Evolutionary conservation across 2,797 vertebrate species (phyloP), one percentile per base, ranked within the genome.

Genomic region (Lacerta bilineata): DNA sequence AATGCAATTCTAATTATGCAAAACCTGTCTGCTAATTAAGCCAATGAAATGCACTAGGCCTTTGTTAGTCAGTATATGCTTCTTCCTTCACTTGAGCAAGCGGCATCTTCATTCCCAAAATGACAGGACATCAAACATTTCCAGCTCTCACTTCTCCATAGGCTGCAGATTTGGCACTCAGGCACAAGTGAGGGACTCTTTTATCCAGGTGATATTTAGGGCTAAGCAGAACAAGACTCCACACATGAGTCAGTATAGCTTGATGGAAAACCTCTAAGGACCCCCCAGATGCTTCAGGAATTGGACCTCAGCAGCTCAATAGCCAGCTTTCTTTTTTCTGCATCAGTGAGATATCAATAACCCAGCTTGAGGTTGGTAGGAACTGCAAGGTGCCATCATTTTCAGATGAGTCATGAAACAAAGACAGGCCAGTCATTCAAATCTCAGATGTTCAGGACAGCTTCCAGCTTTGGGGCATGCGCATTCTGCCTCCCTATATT

Each of bases 271-370:
- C 17, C 43, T 68, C 61, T 61, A 2, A 66, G 76, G 29, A 66
- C 7, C 81, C n/a, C 3, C 43, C 36, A 3, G 23, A 13, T 1
- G 66, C 69, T 36, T 77, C 39, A 66, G 29, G 75, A 78, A 86
- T 79, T 86, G 61, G 75, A 9, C 39, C 2, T 17, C 5, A 2
- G 46, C 0, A 0, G 13, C 36, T 55, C 71, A 80, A 76, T 2
- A 85, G 11, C 69, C 69, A 25, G 50, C 41, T 23, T 11, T 33
- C 66, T 87, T 83, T 64, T 20, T 74, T 69, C 36, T n/a, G 71
- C 80, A 46, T 2, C 76, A 84, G 33, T 11, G 50, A 2, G 11
- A 55, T 41, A 46, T 66, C 64, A 77, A 0, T 1, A 81, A 23
- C 5, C 25, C 15, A 18, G 27, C 59, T 79, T 39, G 17, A 61